Evolutionary conservation across 2,797 vertebrate genomes (phyloP).

Genomic region (Sparidentex hasta): DNA sequence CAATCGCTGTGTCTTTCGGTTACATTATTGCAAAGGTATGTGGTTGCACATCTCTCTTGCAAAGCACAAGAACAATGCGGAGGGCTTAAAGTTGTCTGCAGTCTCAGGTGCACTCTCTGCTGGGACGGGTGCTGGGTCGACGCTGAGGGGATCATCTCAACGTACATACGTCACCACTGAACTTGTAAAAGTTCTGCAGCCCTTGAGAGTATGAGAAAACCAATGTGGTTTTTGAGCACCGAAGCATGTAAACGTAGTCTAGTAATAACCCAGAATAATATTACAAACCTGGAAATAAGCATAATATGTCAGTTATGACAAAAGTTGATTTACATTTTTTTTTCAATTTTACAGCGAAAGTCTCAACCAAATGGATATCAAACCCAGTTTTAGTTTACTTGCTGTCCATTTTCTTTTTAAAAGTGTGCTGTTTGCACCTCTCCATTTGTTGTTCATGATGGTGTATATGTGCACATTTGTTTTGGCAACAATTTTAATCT

Average conservation of each 20-base stretch:
- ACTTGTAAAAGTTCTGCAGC: background rate
- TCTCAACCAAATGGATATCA: background rate
- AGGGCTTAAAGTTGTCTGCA: background rate
- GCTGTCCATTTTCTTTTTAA: background rate
- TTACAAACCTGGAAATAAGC: too few relatives aligned
- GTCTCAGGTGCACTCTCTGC: background rate
- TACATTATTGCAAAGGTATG: constrained; percentile 1
- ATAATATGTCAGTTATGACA: background rate
- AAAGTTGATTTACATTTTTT: background rate
- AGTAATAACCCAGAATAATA: too few relatives aligned
- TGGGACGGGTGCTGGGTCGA: background rate
- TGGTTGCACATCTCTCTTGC: background rate
- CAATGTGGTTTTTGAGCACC: too few relatives aligned
- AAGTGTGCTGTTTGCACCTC: background rate
- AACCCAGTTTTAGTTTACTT: background rate
- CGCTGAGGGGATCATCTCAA: background rate
- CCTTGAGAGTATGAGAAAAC: too few relatives aligned
- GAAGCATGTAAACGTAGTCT: too few relatives aligned
- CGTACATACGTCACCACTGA: background rate
- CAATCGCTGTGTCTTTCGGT: background rate
- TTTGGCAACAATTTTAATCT: background rate
- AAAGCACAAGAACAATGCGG: background rate
- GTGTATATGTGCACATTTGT: background rate
- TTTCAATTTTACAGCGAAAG: background rate
- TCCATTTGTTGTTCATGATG: background rate